Percentiles rank a stretch among this genome's conserved stretches.
These are phyloP conservation scores for Oxystoma pomonae DNA, from an alignment of 2,888 invertebrate genomes.

Conservation along the genomic window DNA sequence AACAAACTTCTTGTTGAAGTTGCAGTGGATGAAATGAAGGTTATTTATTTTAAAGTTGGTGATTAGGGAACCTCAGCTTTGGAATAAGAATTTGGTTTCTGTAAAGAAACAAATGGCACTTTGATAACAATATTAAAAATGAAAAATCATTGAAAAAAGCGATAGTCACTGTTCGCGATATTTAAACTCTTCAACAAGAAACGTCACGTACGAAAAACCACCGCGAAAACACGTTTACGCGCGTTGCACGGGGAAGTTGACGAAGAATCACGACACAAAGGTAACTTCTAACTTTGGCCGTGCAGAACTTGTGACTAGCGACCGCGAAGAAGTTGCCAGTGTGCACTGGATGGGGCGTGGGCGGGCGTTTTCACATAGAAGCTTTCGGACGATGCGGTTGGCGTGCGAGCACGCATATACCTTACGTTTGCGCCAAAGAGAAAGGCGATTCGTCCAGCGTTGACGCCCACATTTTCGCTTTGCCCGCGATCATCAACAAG, in stretches of 20 bases:
- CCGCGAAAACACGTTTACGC: neutral
- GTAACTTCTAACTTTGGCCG: constrained; percentile 28
- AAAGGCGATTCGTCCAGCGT: constrained; percentile 21
- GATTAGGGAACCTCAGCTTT: no score
- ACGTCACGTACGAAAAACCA: neutral
- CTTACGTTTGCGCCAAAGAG: constrained; percentile 29
- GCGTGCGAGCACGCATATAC: constrained; percentile 43
- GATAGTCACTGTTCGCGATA: neutral
- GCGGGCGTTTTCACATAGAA: constrained; percentile 35
- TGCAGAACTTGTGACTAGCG: constrained; percentile 39
- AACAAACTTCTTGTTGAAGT: no score
- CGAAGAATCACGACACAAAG: neutral
- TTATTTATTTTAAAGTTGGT: no score
- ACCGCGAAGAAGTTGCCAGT: constrained; percentile 29
- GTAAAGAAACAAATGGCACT: no score
- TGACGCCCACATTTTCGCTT: constrained; percentile 40
- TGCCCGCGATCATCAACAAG: constrained; percentile 43
- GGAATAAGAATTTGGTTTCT: no score
- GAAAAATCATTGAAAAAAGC: no score
- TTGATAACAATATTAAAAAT: no score
- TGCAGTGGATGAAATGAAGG: no score
- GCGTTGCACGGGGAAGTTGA: neutral
- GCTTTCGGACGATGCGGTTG: constrained; percentile 42
- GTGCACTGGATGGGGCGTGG: constrained; percentile 36
- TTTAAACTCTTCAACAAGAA: neutral